phyloP scores from a whole-genome alignment of 2,888 invertebrate species.

The Euplagia quadripunctaria region DNA sequence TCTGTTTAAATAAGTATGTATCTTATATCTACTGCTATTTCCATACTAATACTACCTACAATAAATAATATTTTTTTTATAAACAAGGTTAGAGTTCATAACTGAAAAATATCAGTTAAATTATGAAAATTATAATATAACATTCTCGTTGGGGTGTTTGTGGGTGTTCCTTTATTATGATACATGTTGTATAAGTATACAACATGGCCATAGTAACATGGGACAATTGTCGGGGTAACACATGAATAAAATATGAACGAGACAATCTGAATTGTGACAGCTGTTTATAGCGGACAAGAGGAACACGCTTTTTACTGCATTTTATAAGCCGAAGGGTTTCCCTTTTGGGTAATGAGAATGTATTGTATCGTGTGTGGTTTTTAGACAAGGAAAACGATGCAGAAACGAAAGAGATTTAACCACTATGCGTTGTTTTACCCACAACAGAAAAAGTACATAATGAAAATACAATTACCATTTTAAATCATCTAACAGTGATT shows the following conservation, averaged over 20 bases:
- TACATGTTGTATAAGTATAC: slow-evolving; percentile 19
- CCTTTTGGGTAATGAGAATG: slow-evolving; percentile 16
- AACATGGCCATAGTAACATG: slow-evolving; percentile 24
- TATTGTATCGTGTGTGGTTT: slow-evolving; percentile 10
- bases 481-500: not conserved
- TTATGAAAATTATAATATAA: not conserved
- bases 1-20: too few species aligned
- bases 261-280: slow-evolving; percentile 22
- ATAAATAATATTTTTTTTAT: not conserved
- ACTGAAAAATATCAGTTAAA: not conserved
- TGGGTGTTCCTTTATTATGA: not conserved
- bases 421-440: not conserved
- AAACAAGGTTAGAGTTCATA: not conserved
- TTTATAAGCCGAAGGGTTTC: slow-evolving; percentile 13
- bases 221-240: slow-evolving; percentile 27
- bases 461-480: not conserved
- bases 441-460: not conserved
- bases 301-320: slow-evolving; percentile 12
- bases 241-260: slow-evolving; percentile 50
- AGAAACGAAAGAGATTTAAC: not conserved
- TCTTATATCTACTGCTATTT: too few species aligned
- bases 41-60: too few species aligned
- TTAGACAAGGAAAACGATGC: not conserved
- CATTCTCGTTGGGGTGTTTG: not conserved
- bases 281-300: slow-evolving; percentile 12